Percentiles rank a stretch among this genome's conserved stretches.
Evolutionary conservation across 92 coral and sea anemone genomes (phyloP).

Genomic region (Ricordea florida): DNA sequence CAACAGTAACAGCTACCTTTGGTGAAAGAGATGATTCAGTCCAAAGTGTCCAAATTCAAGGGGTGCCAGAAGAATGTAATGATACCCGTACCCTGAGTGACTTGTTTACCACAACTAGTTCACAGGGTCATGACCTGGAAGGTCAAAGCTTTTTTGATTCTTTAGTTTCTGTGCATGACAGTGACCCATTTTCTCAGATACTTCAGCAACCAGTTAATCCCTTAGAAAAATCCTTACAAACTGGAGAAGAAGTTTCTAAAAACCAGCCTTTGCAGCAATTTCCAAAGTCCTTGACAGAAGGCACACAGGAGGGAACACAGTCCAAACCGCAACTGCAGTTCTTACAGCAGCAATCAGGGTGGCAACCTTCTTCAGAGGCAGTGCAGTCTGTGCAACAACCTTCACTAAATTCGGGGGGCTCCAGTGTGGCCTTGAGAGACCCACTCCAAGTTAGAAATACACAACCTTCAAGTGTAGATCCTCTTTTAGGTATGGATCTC

Average conservation of each 20-base stretch:
- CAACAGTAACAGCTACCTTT: slow-evolving; percentile 16
- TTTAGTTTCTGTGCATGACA: slow-evolving; percentile 34
- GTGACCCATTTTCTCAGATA: slow-evolving; percentile 46
- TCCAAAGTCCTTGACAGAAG: too few relatives aligned
- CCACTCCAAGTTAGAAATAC: too few relatives aligned
- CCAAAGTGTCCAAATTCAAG: slow-evolving; percentile 31
- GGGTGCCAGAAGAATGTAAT: slow-evolving; percentile 27
- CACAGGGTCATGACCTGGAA: slow-evolving; percentile 28
- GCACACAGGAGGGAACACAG: too few relatives aligned
- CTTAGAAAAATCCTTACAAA: too few relatives aligned
- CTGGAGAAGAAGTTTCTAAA: too few relatives aligned
- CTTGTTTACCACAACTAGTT: slow-evolving; percentile 46
- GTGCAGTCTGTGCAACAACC: slow-evolving; percentile 19
- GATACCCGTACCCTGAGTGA: slow-evolving; percentile 75
- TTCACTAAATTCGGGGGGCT: too few relatives aligned
- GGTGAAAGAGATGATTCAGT: slow-evolving; percentile 32
- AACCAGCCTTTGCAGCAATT: too few relatives aligned
- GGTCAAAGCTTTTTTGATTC: slow-evolving; percentile 94
- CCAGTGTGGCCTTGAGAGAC: too few relatives aligned
- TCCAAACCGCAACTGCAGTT: too few relatives aligned
- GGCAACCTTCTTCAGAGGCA: not conserved
- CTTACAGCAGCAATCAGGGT: too few relatives aligned
- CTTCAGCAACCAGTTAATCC: not conserved
- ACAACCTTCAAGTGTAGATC: slow-evolving; percentile 25
- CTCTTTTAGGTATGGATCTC: slow-evolving; percentile 17